Evolutionary conservation across 1,140 invertebrate genomes (phyloP), one percentile per base, ranked within the genome.

Genomic region (Drosophila setifemur): DNA sequence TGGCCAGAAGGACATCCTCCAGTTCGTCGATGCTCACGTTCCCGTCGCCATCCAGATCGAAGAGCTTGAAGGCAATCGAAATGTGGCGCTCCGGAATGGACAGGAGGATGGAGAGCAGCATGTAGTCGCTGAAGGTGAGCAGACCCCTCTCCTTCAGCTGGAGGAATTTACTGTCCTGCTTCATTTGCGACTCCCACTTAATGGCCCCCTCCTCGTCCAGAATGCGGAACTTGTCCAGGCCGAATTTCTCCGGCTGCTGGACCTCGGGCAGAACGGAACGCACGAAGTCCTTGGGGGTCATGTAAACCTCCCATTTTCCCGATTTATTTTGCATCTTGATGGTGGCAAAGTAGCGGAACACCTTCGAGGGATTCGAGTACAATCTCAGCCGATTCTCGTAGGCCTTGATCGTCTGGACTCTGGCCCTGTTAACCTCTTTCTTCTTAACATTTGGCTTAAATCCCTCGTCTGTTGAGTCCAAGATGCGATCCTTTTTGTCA

Each of bases 331-430:
- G 26, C 35, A 66, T 63, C 23, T 67, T 73, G 1, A 83, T 63
- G 8, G 79, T 74, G 6, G 79, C 79, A 44, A 83, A 83, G 28
- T 83, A 83, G 0, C 47, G 39, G 9, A 83, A 83, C 0, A 83
- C 43, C 47, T 83, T 83, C 2, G 35, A 33, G 2, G 63, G 70
- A 3, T 33, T 12, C 0, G 79, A 77, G 11, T 60, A 49, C 0
- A 4, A 1, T 2, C 78, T 54, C 18, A 83, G 21, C 0, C 79
- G 58, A 31, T 83, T 83, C 28, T 83, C 79, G n/a, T 83, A 83
- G 8, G 48, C 39, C n/a, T 9, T 28, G 4, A 83, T 78, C 0
- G 54, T 64, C 14, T 11, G 33, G 8, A 37, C 33, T 12, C 7
- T 14, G 33, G 7, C 12, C 5, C 33, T 18, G 5, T 23, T 2